These are phyloP conservation scores for Scaptomyza tumidula DNA, from an alignment of 2,888 invertebrate genomes.

Conservation along the genomic window DNA sequence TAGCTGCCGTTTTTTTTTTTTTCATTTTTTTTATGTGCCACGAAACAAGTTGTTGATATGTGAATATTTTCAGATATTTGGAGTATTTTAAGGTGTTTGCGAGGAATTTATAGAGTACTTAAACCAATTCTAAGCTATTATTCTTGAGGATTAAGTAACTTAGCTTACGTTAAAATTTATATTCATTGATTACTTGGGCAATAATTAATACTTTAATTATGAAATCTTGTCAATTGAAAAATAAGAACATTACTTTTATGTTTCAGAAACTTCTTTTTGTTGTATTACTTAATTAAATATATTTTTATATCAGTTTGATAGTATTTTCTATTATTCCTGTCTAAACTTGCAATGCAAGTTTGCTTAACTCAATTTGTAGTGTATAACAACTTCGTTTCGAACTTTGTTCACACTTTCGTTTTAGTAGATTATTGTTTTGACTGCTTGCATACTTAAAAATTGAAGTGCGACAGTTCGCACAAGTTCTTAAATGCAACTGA, in stretches of 20 bases:
- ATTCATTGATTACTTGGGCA: no score
- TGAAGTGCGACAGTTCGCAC: conserved; percentile 75
- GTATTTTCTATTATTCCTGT: no score
- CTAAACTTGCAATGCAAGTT: no score
- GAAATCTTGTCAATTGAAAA: no score
- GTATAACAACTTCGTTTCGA: conserved; percentile 7
- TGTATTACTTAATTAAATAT: no score
- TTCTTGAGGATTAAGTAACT: no score
- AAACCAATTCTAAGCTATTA: neutral
- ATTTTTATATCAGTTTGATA: no score
- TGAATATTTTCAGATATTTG: conserved; percentile 25
- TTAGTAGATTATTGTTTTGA: neutral
- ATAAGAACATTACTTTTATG: no score
- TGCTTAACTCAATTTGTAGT: neutral
- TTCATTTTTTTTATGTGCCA: conserved; percentile 54
- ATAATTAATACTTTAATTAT: no score
- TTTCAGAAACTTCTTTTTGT: no score
- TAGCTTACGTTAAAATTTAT: no score
- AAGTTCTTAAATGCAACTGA: conserved; percentile 58
- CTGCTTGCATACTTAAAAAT: conserved; percentile 15
- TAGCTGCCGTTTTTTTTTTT: conserved; percentile 48
- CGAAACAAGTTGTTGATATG: conserved; percentile 57
- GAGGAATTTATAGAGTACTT: neutral
- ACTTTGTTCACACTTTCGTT: neutral
- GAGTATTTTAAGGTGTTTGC: conserved; percentile 31